Evolutionary conservation across 2,113 vertebrate species (phyloP), one percentile per base, ranked within the genome.

Genomic region (Sinocyclocheilus anophthalmus): DNA sequence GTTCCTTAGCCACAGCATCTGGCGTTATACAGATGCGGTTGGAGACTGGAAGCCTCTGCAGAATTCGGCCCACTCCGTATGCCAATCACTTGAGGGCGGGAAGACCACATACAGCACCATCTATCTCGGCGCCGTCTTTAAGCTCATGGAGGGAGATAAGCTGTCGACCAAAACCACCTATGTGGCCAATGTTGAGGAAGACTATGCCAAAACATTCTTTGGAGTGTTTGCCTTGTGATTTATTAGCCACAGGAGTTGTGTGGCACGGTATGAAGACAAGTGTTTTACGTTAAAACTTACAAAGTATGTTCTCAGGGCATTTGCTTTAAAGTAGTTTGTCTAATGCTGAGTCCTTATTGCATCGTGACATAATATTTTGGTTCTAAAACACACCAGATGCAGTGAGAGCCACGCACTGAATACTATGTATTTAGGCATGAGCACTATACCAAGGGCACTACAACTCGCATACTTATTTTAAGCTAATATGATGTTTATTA

Each of bases 111-210:
- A 86, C 85, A 88, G 90, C 0, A 76, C 91, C 0, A 85, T 95
- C 20, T 94, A 95, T 61, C 90, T 94, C 82, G 95, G 94, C 1
- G 95, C 93, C 0, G 92, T 95, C 42, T 95, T 95, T 61, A 85
- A 76, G 57, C 90, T 95, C 81, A 61, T 14, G 1, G 20, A 0
- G 4, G 90, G 87, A 0, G 95, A 95, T 90, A 67, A 3, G 8
- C 90, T 95, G 61, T 85, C 30, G 77, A 94, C 94, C 0, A 18
- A 9, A 2, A 92, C 87, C 16, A 82, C 37, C 14, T 87, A 87
- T 76, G 39, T 91, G 81, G 2, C 6, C 0, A 0, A 70, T 0
- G 76, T 95, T 59, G 90, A 92, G 4, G 87, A 86, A 0, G 80
- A 87, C 0, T 4, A 65, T 0, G 90, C 94, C 16, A 90, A 93